phyloP scores from a whole-genome alignment of 1,140 invertebrate species.

The Pseudobourletiella spinata region DNA sequence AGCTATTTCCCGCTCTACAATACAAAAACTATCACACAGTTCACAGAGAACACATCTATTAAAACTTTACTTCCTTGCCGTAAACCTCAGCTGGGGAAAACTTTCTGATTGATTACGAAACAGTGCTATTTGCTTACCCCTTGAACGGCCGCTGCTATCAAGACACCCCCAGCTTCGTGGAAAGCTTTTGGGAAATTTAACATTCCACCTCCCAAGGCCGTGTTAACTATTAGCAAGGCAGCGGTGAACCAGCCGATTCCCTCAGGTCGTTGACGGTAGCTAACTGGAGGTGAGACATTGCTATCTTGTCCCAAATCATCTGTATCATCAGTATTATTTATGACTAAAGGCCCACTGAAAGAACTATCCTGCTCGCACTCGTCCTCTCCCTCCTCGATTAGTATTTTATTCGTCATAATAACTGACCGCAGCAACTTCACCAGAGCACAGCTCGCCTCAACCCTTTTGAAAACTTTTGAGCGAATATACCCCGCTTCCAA shows the following conservation, averaged over 20 bases:
- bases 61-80: too few relatives aligned
- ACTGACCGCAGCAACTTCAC: neutral
- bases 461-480: too few relatives aligned
- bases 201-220: constrained; percentile 59
- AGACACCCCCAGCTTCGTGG: constrained; percentile 55
- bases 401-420: neutral
- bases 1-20: too few relatives aligned
- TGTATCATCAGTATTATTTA: neutral
- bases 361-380: neutral
- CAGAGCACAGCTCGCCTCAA: neutral
- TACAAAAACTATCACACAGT: neutral
- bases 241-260: constrained; percentile 51
- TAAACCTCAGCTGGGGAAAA: too few relatives aligned
- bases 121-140: constrained; percentile 46
- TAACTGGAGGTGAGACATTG: neutral
- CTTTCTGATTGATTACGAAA: too few relatives aligned
- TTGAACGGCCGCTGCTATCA: constrained; percentile 50
- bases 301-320: constrained; percentile 4
- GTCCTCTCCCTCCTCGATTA: too few relatives aligned
- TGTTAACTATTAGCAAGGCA: constrained; percentile 59
- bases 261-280: constrained; percentile 14
- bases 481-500: too few relatives aligned
- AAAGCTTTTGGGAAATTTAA: constrained; percentile 64
- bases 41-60: too few relatives aligned
- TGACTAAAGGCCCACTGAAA: neutral